Conservation (phyloP, 2,113 vertebrate genomes). For the Cyphomyrus discorhynchus region DNA sequence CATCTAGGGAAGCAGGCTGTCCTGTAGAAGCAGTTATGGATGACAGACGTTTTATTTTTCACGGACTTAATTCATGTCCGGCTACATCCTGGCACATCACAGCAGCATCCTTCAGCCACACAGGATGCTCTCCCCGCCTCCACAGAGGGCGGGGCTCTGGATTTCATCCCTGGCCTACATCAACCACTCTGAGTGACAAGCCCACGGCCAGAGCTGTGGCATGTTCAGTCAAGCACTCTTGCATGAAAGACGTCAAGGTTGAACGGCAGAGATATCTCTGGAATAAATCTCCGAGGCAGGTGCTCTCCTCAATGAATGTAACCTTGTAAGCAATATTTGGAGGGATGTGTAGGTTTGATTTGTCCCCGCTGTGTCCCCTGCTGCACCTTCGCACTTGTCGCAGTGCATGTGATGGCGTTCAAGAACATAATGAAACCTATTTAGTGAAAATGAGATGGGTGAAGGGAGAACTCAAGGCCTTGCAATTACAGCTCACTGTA, state of each 20-base stretch:
- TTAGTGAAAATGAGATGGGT: slow-evolving; percentile 17
- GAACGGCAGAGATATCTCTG: background rate
- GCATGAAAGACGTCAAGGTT: slow-evolving; percentile 20
- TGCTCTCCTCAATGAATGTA: background rate
- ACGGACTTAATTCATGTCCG: background rate
- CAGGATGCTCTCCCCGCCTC: background rate
- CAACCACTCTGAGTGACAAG: slow-evolving; percentile 11
- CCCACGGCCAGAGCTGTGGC: background rate
- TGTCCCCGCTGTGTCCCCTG: background rate
- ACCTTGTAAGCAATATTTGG: slow-evolving; percentile 1
- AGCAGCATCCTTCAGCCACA: background rate
- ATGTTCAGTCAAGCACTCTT: slow-evolving; percentile 15
- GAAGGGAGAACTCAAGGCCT: slow-evolving; percentile 43
- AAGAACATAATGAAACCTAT: slow-evolving; percentile 15
- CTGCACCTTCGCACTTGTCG: background rate
- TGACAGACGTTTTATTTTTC: background rate
- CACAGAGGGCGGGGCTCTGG: background rate
- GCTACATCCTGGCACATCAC: background rate
- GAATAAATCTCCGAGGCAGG: slow-evolving; percentile 7
- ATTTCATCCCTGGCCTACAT: background rate
- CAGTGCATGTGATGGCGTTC: slow-evolving; percentile 2
- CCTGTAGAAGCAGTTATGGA: background rate
- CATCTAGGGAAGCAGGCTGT: background rate
- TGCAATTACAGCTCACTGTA: slow-evolving; percentile 60
- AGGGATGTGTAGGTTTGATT: background rate